These are phyloP conservation scores for Parnassius glacialis DNA, from an alignment of 2,888 invertebrate genomes.

Conservation along the genomic window DNA sequence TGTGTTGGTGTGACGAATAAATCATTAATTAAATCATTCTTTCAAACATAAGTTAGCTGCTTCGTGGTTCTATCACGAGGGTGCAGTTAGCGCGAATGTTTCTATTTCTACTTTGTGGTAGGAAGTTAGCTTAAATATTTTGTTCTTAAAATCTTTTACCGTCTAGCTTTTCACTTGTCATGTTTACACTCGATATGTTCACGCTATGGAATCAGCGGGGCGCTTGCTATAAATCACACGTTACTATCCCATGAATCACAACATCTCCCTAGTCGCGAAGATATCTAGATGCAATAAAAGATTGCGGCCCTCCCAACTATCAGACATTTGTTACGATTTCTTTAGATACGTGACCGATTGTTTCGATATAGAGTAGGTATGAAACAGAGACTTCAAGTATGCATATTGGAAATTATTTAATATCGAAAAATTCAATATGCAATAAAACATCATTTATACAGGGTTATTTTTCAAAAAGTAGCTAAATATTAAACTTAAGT, in stretches of 20 bases:
- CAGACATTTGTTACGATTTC: constrained; percentile 28
- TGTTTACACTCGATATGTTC: constrained; percentile 24
- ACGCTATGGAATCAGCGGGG: constrained; percentile 18
- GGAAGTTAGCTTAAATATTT: no score
- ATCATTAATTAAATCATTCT: no score
- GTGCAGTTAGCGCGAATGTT: no score
- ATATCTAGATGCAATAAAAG: constrained; percentile 29
- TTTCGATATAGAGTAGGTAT: constrained; percentile 14
- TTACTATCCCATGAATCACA: constrained; percentile 27
- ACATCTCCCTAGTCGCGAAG: constrained; percentile 25
- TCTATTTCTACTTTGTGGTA: no score
- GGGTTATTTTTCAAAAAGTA: no score
- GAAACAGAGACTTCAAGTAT: neutral
- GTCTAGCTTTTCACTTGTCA: constrained; percentile 3
- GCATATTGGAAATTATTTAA: no score
- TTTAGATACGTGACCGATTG: constrained; percentile 27
- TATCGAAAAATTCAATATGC: no score
- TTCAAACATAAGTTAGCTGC: no score
- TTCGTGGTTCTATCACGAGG: no score
- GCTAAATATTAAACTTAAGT: no score
- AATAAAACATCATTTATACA: no score
- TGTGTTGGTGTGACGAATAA: no score
- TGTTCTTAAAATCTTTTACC: constrained; percentile 9
- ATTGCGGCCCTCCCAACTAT: constrained; percentile 25
- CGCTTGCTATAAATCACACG: constrained; percentile 24